phyloP scores from a whole-genome alignment of 2,113 vertebrate genomes.

The Shinisaurus crocodilurus region DNA sequence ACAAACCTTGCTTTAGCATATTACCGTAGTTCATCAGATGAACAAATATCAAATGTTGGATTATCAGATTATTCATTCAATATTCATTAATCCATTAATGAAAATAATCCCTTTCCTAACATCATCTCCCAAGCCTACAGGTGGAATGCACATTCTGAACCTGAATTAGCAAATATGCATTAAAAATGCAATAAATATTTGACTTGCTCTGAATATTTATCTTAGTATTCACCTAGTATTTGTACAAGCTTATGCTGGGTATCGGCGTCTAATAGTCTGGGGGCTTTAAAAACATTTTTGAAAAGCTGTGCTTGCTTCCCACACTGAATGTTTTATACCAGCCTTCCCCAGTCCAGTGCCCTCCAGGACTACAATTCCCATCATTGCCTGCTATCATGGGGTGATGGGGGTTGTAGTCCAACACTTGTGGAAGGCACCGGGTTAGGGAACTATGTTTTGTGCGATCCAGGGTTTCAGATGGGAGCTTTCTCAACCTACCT shows the following conservation, averaged over 20 bases:
- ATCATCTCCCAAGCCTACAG: constrained; percentile 1
- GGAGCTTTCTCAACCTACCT: background rate
- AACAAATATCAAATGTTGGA: constrained; percentile 7
- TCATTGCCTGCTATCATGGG: no score
- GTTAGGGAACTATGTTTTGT: no score
- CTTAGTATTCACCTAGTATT: background rate
- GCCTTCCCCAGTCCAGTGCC: no score
- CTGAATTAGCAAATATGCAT: constrained; percentile 22
- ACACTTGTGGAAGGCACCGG: no score
- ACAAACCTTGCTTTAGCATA: background rate
- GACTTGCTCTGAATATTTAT: constrained; percentile 21
- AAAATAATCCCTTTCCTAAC: constrained; percentile 23
- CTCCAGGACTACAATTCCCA: no score
- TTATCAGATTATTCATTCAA: constrained; percentile 22
- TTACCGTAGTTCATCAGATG: constrained; percentile 17
- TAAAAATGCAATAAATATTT: constrained; percentile 23
- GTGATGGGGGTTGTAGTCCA: no score
- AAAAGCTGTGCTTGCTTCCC: background rate
- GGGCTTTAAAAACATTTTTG: background rate
- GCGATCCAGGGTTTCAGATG: no score
- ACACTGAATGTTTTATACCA: background rate
- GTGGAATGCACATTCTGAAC: constrained; percentile 3
- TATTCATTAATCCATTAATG: constrained; percentile 18
- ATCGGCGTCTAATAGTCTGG: background rate
- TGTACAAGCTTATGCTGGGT: background rate